Conservation (phyloP, 1,140 invertebrate species). For the Macrosteles quadrilineatus region DNA sequence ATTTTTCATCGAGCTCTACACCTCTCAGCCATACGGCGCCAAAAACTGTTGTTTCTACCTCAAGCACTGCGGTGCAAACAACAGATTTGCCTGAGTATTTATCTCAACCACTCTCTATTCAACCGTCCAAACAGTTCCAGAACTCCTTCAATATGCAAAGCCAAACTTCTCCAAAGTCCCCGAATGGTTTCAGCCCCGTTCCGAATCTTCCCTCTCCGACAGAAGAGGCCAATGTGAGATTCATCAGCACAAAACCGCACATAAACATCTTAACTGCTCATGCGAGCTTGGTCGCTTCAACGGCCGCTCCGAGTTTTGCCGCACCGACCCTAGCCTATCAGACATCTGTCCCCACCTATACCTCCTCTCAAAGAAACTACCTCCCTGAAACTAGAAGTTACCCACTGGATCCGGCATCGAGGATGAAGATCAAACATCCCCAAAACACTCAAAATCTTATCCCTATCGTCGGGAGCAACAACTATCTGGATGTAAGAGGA, state of each 20-base stretch:
- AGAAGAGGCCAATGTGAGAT: constrained; percentile 65
- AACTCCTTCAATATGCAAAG: not conserved
- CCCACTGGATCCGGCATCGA: constrained; percentile 50
- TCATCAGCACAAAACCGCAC: constrained; percentile 66
- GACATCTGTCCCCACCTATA: constrained; percentile 20
- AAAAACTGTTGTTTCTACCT: not conserved
- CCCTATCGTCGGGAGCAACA: constrained; percentile 63
- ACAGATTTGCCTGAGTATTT: constrained; percentile 2
- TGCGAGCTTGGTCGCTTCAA: constrained; percentile 56
- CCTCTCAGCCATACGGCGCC: not conserved
- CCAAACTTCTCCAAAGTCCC: constrained; percentile 8
- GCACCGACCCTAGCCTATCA: constrained; percentile 47
- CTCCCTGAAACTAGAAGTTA: constrained; percentile 30
- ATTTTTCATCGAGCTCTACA: not conserved
- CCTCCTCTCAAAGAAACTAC: constrained; percentile 14
- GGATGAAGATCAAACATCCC: constrained; percentile 55
- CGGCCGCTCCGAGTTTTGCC: constrained; percentile 56
- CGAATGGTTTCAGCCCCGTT: not conserved
- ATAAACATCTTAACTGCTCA: constrained; percentile 68
- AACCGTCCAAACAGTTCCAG: not conserved
- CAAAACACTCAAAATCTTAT: constrained; percentile 36
- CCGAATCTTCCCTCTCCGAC: constrained; percentile 38
- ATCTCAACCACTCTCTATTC: not conserved
- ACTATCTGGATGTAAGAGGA: constrained; percentile 67
- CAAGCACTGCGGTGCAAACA: constrained; percentile 8